A percentile compares a stretch with the other conserved stretches of the same genome.
Conservation (phyloP, 2,888 invertebrate genomes). For the Ennomos erosarius region DNA sequence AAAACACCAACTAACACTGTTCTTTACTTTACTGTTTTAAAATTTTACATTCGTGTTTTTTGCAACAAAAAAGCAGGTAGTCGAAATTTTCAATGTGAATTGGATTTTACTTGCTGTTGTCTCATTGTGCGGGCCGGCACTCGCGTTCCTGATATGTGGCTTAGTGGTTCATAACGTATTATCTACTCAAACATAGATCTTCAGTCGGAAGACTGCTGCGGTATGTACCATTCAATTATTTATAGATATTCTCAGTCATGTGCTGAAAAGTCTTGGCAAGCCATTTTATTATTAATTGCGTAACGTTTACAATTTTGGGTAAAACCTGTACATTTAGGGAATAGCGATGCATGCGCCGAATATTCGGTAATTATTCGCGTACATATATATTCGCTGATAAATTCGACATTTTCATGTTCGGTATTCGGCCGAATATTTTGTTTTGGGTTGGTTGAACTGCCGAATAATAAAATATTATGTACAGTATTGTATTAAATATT, state of each 20-base stretch:
- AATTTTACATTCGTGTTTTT: background rate
- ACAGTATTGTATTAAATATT: too few species aligned
- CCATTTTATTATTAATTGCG: background rate
- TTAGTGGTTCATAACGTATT: slow-evolving; percentile 16
- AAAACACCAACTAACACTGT: too few species aligned
- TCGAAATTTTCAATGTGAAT: slow-evolving; percentile 13
- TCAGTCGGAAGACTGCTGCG: slow-evolving; percentile 18
- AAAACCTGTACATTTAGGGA: background rate
- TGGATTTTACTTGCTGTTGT: slow-evolving; percentile 20
- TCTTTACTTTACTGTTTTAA: too few species aligned
- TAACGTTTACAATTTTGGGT: slow-evolving; percentile 1
- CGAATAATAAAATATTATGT: too few species aligned
- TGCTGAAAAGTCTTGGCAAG: slow-evolving; percentile 12
- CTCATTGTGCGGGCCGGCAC: slow-evolving; percentile 14
- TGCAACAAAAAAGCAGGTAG: slow-evolving; percentile 30
- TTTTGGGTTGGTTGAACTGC: too few species aligned
- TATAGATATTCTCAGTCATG: background rate
- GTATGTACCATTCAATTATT: slow-evolving; percentile 17
- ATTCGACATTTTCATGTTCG: too few species aligned
- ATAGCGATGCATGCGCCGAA: too few species aligned
- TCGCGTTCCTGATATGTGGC: slow-evolving; percentile 22
- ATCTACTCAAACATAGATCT: slow-evolving; percentile 11
- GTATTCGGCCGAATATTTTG: too few species aligned
- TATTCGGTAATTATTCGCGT: slow-evolving; percentile 4
- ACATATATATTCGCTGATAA: background rate